These are phyloP conservation scores for Danio jaintianensis DNA, from an alignment of 2,797 vertebrate species.

Conservation along the genomic window DNA sequence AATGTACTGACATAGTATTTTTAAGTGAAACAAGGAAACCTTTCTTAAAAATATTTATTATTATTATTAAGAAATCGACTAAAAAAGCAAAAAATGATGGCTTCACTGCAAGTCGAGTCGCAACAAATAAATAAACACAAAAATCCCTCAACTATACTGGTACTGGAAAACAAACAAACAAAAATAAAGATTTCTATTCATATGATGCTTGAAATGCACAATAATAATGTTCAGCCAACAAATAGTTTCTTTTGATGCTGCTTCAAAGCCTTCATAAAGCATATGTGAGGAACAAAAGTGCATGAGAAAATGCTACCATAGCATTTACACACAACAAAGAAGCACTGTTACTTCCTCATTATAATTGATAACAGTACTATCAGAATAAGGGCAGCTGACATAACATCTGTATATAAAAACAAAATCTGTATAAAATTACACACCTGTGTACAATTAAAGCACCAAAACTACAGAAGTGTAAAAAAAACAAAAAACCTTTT, in stretches of 20 bases:
- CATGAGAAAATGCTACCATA: background rate
- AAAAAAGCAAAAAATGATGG: too few relatives aligned
- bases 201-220: conserved; percentile 42
- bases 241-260: conserved; percentile 59
- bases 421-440: too few relatives aligned
- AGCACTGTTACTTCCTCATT: conserved; percentile 13
- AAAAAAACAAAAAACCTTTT: too few relatives aligned
- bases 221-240: conserved; percentile 10
- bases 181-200: conserved; percentile 36
- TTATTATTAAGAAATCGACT: too few relatives aligned
- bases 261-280: conserved; percentile 46
- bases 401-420: background rate
- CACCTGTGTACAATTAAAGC: too few relatives aligned
- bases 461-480: too few relatives aligned
- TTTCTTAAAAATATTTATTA: too few relatives aligned
- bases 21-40: too few relatives aligned
- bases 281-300: background rate
- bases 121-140: too few relatives aligned
- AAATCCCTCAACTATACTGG: too few relatives aligned
- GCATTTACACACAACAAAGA: conserved; percentile 5
- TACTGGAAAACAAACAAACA: conserved; percentile 2
- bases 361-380: background rate
- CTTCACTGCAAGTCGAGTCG: too few relatives aligned
- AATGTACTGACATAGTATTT: too few relatives aligned
- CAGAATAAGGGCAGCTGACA: background rate